Percentiles rank a stretch among this genome's conserved stretches.
phyloP scores from a whole-genome alignment of 1,140 invertebrate genomes.

The Drosophila novamexicana region DNA sequence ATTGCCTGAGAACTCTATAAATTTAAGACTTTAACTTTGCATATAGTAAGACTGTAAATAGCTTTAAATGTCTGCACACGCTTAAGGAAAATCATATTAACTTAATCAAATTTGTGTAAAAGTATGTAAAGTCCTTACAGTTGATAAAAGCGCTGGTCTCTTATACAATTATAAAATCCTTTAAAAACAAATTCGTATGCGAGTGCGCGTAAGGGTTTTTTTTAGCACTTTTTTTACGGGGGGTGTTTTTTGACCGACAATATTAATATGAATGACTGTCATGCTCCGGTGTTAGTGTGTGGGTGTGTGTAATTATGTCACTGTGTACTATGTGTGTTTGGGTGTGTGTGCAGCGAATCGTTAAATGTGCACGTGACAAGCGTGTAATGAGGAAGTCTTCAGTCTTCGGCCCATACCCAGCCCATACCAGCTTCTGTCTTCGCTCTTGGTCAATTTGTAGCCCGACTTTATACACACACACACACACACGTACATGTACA shows the following conservation, averaged over 20 bases:
- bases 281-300: constrained; percentile 45
- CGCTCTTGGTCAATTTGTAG: constrained; percentile 53
- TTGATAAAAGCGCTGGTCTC: neutral
- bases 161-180: neutral
- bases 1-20: constrained; percentile 14
- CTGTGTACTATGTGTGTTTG: constrained; percentile 21
- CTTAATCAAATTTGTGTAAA: constrained; percentile 6
- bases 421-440: constrained; percentile 25
- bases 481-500: neutral
- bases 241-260: constrained; percentile 58
- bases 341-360: constrained; percentile 68
- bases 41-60: constrained; percentile 22
- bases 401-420: constrained; percentile 42
- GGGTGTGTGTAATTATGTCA: constrained; percentile 65
- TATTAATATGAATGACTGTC: constrained; percentile 78
- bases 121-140: neutral
- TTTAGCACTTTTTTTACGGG: neutral
- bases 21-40: constrained; percentile 27
- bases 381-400: constrained; percentile 78
- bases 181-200: constrained; percentile 25
- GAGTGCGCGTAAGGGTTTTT: constrained; percentile 25
- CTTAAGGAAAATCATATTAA: constrained; percentile 5
- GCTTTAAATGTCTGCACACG: neutral
- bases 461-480: constrained; percentile 2
- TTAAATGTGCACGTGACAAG: constrained; percentile 80